Base-by-base conservation (phyloP, 2,113 vertebrate species). In the Thunnus thynnus region DNA sequence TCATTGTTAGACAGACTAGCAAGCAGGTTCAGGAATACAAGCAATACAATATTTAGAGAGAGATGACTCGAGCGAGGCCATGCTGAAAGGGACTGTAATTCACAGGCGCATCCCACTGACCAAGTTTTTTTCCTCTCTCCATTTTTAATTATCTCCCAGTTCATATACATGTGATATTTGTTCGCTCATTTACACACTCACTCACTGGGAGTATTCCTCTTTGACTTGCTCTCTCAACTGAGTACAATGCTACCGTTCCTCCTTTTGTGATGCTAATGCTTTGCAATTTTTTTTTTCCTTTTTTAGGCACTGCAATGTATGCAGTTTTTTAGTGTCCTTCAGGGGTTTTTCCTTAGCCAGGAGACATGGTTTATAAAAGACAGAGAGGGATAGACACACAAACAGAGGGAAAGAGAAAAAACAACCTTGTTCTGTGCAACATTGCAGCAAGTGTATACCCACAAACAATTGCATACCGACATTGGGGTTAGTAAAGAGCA, bases 241-340 rank as follows among this genome's bases (percentile, higher is more conserved):
- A 80, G 54, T 13, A 71, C 72, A 72, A 62, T 72, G 32, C 56
- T 30, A 30, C 36, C 20, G 6, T 83, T 50, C 52, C 47, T 48
- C 14, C 57, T 73, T 81, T 81, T 84, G 25, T 89, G 36, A 83
- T 80, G 71, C 60, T 73, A 70, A 83, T 88, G 75, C 48, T 54
- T 70, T 54, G 44, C 22, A 32, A 30, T 52, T 20, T 41, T 52
- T 32, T 11, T 48, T 27, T 11, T 8, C 0, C 4, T n/a, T 58
- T 47, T 78, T 82, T 76, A 14, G 36, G 65, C 20, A 13, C n/a
- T 76, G 65, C 22, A 80, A 80, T 67, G 25, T 70, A 44, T 72
- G 80, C 72, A 56, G 80, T 57, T 78, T 72, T 72, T 84, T 22
- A 72, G 7, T 82, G 78, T 86, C 47, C 66, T 88, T 79, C 52